Conservation (phyloP, 2,113 vertebrate genomes). For the Apodemus sylvaticus region DNA sequence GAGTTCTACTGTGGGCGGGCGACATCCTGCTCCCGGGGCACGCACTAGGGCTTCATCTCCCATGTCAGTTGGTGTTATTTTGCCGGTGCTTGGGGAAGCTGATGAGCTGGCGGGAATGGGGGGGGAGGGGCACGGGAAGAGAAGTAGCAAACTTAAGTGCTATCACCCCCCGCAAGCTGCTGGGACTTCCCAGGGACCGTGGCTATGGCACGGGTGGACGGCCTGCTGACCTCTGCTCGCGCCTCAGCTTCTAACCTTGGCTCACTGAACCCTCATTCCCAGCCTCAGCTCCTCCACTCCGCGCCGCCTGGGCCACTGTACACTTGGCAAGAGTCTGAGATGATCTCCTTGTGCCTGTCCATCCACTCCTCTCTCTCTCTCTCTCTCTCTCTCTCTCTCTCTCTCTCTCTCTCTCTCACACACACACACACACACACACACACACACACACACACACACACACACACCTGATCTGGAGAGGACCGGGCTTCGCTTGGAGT, state of each 20-base stretch:
- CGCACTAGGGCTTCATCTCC: neutral
- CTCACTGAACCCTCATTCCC: neutral
- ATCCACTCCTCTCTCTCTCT: neutral
- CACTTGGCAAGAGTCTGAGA: neutral
- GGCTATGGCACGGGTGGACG: neutral
- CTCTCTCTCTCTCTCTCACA: too few relatives aligned
- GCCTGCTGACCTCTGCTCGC: neutral
- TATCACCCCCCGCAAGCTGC: neutral
- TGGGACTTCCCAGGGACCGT: neutral
- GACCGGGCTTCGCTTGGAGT: neutral
- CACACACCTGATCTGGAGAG: neutral
- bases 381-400: too few relatives aligned
- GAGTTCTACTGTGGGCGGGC: neutral
- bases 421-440: neutral
- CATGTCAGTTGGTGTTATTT: too few relatives aligned
- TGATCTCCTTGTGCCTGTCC: neutral
- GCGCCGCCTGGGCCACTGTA: neutral
- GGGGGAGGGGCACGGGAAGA: too few relatives aligned
- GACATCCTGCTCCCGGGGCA: neutral
- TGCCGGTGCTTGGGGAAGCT: too few relatives aligned
- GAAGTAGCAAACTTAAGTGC: neutral
- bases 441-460: neutral
- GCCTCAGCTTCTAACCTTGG: fast-evolving
- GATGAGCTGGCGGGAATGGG: neutral
- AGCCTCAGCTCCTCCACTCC: too few relatives aligned